Percentiles rank a stretch among this genome's conserved stretches.
These are phyloP conservation scores for Zoanthus gigantus DNA, from an alignment of 92 coral and sea anemone genomes.

Conservation along the genomic window DNA sequence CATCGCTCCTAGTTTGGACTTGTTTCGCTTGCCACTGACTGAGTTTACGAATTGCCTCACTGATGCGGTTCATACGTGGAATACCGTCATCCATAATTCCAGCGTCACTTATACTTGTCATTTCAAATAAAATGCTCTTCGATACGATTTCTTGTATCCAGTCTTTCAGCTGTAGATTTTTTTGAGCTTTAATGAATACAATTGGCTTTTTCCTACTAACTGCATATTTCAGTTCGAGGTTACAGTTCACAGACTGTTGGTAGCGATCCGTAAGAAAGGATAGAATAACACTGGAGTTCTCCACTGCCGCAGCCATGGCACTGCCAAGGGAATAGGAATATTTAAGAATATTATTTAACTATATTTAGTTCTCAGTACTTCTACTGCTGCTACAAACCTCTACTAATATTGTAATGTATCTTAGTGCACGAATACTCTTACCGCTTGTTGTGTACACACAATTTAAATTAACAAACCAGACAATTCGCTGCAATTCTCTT, in stretches of 20 bases:
- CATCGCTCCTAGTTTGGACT: conserved; percentile 59
- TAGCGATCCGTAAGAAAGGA: conserved; percentile 79
- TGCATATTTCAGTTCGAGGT: conserved; percentile 81
- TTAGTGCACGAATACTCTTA: too few species aligned
- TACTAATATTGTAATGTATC: neutral
- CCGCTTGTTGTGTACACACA: too few species aligned
- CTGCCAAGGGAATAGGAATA: conserved; percentile 8
- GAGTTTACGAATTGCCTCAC: conserved; percentile 77
- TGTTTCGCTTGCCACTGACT: conserved; percentile 66
- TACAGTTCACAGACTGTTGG: conserved; percentile 86
- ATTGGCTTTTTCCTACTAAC: conserved; percentile 68
- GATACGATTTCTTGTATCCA: conserved; percentile 82
- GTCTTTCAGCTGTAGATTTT: conserved; percentile 64
- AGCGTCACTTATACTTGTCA: conserved; percentile 67
- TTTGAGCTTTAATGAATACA: conserved; percentile 72
- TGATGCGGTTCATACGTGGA: conserved; percentile 78
- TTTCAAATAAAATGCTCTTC: conserved; percentile 61
- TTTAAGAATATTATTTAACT: neutral
- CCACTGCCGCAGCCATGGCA: conserved; percentile 92
- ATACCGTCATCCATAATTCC: conserved; percentile 74
- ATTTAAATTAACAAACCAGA: too few species aligned
- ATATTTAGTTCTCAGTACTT: neutral
- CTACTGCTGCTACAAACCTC: neutral
- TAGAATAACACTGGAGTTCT: conserved; percentile 72
- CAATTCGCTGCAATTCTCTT: too few species aligned